These are phyloP conservation scores for Ctenomys sociabilis DNA, from an alignment of 2,113 vertebrate genomes.

Conservation along the genomic window DNA sequence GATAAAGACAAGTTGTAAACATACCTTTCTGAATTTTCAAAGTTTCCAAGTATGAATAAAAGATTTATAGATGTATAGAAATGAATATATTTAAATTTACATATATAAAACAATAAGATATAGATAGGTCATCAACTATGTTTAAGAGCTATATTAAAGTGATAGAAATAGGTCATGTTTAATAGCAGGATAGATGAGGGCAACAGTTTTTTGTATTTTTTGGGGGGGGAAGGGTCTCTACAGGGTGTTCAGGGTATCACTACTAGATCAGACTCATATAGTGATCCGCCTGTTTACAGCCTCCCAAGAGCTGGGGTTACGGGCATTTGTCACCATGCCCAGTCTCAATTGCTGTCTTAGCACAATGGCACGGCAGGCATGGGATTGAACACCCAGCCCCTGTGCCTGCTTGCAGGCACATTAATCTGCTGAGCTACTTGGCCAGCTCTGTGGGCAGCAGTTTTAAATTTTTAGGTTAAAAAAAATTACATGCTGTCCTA, in stretches of 20 bases:
- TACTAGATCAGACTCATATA: too few species aligned
- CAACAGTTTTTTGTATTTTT: neutral
- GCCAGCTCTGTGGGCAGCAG: neutral
- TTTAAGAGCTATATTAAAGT: neutral
- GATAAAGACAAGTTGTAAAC: neutral
- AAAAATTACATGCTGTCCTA: neutral
- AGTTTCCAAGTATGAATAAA: neutral
- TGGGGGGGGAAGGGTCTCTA: too few species aligned
- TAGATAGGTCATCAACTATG: neutral
- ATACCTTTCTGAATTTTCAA: neutral
- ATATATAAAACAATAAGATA: neutral
- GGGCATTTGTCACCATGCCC: too few species aligned
- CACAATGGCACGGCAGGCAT: too few species aligned
- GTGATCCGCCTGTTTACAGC: too few species aligned
- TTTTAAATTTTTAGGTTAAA: neutral
- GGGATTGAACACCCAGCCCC: too few species aligned
- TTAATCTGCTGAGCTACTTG: too few species aligned
- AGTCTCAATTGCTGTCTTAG: too few species aligned
- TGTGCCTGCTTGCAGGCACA: too few species aligned
- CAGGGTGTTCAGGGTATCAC: too few species aligned
- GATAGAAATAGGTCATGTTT: neutral
- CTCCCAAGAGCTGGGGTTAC: too few species aligned
- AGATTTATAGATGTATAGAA: neutral
- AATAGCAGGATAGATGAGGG: neutral
- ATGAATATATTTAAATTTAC: neutral